Conservation (phyloP, 2,113 vertebrate species). For the Neolamprologus cancellatus region DNA sequence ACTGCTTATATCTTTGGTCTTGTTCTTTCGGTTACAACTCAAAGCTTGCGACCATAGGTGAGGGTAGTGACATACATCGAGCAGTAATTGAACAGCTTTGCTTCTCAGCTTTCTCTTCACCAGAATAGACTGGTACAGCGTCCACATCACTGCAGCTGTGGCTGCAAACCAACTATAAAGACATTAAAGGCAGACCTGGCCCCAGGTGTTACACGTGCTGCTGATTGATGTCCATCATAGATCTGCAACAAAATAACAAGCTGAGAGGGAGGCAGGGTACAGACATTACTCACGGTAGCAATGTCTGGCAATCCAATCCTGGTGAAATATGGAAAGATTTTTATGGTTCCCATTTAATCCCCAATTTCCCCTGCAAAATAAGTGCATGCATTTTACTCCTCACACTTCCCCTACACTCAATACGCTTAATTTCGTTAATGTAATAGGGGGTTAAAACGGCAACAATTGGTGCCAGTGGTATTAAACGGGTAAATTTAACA, state of each 20-base stretch:
- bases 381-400: not conserved
- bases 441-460: not conserved
- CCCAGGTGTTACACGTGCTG: not conserved
- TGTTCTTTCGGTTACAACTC: not conserved
- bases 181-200: not conserved
- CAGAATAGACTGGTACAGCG: not conserved
- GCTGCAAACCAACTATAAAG: not conserved
- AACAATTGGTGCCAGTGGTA: not conserved
- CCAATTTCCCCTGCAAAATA: not conserved
- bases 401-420: not conserved
- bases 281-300: not conserved
- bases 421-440: not conserved
- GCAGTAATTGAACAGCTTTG: rapidly evolving
- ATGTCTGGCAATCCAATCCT: not conserved
- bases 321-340: not conserved
- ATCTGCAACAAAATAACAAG: not conserved
- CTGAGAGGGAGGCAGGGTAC: not conserved
- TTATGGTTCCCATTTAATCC: not conserved
- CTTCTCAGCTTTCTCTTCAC: not conserved
- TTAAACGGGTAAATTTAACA: not conserved
- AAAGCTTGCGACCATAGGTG: not conserved
- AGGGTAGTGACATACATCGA: rapidly evolving
- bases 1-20: not conserved
- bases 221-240: not conserved
- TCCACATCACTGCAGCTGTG: not conserved